Base-by-base conservation (phyloP, 2,797 vertebrate genomes). In the Trichosurus vulpecula region DNA sequence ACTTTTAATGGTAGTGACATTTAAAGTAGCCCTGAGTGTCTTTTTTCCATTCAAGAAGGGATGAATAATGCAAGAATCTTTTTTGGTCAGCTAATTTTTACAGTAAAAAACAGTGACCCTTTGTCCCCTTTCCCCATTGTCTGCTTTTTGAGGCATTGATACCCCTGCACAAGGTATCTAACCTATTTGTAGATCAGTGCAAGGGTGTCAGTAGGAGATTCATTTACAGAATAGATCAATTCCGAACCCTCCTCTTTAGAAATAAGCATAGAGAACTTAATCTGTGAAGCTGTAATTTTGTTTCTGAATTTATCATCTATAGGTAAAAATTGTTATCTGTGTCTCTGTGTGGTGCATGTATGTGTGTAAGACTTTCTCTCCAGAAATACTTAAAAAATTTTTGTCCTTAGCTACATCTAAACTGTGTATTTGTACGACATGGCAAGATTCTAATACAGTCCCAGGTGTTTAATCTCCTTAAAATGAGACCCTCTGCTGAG, bases 241-340 rank as follows among this genome's bases (percentile, higher is more conserved):
- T 19, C 54, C 87, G 35, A 94, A 52, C 56, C 93, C 58, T 94
- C 10, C 53, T 66, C 89, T 95, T 96, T 95, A 95, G 91, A 93
- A 98, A 55, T 91, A 91, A 96, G 52, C 92, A 56, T 61, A 41
- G 47, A 90, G 52, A 96, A 8, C 54, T 31, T 58, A 95, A 87
- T 96, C 52, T 94, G 55, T 96, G 74, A 94, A 96, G 30, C 61
- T 95, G 6, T 95, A 53, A 96, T 93, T 96, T 47, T 47, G 66
- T 93, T 93, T 96, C 94, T 19, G 16, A 94, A 97, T 87, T 95
- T 93, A 52, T 57, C 41, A 14, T 95, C 93, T 97, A 30, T 52
- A 1, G 25, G 47, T 51, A 25, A 92, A 47, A 90, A 47, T 10
- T 47, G 22, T 51, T 87, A 25, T 87, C 3, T 51, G 22, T 87